Conservation (phyloP, 2,797 vertebrate species). For the Numenius phaeopus region DNA sequence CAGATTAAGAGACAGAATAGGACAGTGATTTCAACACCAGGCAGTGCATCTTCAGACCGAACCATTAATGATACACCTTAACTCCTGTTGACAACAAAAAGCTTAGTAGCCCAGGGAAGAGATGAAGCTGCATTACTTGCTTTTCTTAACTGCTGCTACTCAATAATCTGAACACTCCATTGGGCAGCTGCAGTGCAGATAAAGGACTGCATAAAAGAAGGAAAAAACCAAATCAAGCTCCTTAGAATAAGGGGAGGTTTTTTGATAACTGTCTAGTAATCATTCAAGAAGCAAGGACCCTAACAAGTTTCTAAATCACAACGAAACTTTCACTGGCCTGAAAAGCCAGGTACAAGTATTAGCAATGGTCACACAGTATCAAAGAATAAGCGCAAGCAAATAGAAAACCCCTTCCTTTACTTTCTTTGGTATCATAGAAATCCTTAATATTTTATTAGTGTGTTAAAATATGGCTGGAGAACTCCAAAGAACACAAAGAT, state of each 20-base stretch:
- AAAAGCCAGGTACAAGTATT: background rate
- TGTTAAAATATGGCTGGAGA: conserved; percentile 73
- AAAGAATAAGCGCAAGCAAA: background rate
- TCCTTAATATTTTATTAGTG: conserved; percentile 59
- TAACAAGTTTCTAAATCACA: background rate
- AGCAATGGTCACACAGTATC: background rate
- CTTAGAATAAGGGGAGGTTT: background rate
- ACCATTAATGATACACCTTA: background rate
- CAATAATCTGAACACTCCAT: background rate
- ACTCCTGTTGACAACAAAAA: background rate
- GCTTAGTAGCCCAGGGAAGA: background rate
- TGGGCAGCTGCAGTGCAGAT: background rate
- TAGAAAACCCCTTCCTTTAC: background rate
- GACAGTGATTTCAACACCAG: background rate
- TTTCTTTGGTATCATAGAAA: background rate
- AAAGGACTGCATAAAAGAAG: background rate
- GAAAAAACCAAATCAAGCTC: background rate
- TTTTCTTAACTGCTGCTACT: background rate
- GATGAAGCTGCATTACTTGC: background rate
- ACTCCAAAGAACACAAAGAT: conserved; percentile 58
- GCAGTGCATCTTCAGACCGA: background rate
- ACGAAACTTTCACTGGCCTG: background rate
- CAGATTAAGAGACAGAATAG: background rate
- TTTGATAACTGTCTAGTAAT: background rate
- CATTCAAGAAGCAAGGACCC: background rate